Evolutionary conservation across 2,113 vertebrate genomes (phyloP).

Genomic region (Gambusia affinis): DNA sequence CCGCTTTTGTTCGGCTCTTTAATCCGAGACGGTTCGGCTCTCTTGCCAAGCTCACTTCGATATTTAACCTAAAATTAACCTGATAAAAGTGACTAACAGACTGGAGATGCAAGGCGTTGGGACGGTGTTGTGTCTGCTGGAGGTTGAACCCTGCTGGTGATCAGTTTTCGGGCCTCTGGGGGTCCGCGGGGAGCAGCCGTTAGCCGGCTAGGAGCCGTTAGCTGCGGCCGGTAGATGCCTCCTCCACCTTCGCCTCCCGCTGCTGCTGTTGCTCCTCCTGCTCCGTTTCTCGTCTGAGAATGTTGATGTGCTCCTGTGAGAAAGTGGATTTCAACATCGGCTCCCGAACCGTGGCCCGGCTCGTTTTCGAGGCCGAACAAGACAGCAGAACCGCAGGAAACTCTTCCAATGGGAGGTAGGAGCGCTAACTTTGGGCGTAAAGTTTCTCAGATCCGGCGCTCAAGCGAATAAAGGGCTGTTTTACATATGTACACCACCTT

Average conservation of each 20-base stretch:
- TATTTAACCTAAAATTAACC: neutral
- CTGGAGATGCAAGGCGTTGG: slow-evolving; percentile 29
- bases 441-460: too few relatives aligned
- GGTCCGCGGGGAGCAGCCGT: slow-evolving; percentile 5
- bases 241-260: neutral
- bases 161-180: slow-evolving; percentile 30
- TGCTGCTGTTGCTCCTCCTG: neutral
- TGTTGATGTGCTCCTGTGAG: slow-evolving; percentile 82
- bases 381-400: slow-evolving; percentile 75
- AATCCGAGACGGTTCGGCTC: neutral
- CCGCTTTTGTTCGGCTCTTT: slow-evolving; percentile 25
- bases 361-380: slow-evolving; percentile 79
- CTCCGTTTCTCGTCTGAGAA: slow-evolving; percentile 28
- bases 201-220: slow-evolving; percentile 43
- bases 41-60: neutral
- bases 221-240: slow-evolving; percentile 42
- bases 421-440: neutral
- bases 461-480: too few relatives aligned
- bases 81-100: neutral
- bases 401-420: slow-evolving; percentile 85
- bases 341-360: slow-evolving; percentile 75
- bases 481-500: too few relatives aligned
- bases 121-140: neutral
- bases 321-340: slow-evolving; percentile 80
- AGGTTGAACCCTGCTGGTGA: slow-evolving; percentile 27